These are phyloP conservation scores for Xestia sexstrigata DNA, from an alignment of 2,888 invertebrate species.

Conservation along the genomic window DNA sequence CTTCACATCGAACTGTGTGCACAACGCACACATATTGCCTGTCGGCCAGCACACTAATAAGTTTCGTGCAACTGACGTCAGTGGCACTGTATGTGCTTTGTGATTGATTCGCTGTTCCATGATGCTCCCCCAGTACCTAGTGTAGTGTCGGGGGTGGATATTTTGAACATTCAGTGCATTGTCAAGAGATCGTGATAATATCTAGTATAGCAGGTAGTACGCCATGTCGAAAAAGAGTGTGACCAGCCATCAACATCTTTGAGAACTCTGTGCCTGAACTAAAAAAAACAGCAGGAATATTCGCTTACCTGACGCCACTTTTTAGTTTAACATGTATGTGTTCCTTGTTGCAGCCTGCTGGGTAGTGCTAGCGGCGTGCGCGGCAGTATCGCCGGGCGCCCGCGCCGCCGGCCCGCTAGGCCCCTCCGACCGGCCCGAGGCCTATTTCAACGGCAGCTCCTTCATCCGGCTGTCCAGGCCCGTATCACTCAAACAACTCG, in stretches of 20 bases:
- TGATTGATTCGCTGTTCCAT: constrained; percentile 9
- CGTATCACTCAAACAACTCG: constrained; percentile 94
- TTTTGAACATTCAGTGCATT: neutral
- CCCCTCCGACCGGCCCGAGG: constrained; percentile 93
- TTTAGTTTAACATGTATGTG: neutral
- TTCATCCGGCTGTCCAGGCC: constrained; percentile 93
- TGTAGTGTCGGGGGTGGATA: neutral
- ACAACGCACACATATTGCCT: constrained; percentile 40
- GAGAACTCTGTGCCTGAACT: neutral
- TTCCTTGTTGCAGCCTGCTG: constrained; percentile 72
- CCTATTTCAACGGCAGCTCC: constrained; percentile 95
- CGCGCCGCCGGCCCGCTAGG: constrained; percentile 83
- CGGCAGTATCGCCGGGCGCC: constrained; percentile 62
- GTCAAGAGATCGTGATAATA: neutral
- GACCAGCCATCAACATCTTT: neutral
- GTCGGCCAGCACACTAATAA: constrained; percentile 43
- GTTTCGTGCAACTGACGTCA: constrained; percentile 48
- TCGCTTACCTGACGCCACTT: neutral
- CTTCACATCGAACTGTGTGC: constrained; percentile 66
- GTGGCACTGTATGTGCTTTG: constrained; percentile 12
- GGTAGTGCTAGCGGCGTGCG: constrained; percentile 69
- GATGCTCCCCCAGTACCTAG: neutral
- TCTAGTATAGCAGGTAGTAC: neutral
- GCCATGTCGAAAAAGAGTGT: neutral
- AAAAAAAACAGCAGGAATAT: neutral